Evolutionary conservation across 2,888 invertebrate genomes (phyloP).

Genomic region (Clunio marinus): DNA sequence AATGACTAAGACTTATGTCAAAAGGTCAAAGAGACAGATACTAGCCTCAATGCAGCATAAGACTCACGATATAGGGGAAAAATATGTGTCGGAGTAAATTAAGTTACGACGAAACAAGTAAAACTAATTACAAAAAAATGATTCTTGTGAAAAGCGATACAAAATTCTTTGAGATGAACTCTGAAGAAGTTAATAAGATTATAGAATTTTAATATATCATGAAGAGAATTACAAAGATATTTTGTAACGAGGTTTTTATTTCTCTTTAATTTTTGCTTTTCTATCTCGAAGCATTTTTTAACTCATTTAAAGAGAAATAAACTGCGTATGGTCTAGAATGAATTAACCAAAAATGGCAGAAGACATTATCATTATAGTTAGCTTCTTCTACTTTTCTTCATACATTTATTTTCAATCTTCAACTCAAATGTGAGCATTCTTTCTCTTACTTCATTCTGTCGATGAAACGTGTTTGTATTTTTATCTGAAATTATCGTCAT

Average conservation of each 20-base stretch:
- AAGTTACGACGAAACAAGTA: neutral
- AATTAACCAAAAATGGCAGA: constrained; percentile 21
- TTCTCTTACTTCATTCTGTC: too few species aligned
- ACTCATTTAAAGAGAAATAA: neutral
- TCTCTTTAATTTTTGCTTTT: too few species aligned
- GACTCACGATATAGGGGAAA: too few species aligned
- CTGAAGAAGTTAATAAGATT: too few species aligned
- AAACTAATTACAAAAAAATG: constrained; percentile 12
- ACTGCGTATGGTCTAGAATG: neutral
- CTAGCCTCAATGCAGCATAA: neutral
- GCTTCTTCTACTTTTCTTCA: neutral
- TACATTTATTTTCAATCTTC: neutral
- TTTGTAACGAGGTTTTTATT: too few species aligned
- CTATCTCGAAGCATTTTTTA: too few species aligned
- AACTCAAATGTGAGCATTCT: neutral
- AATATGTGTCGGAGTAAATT: constrained; percentile 1
- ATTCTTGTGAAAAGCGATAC: neutral
- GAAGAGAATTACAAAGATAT: too few species aligned
- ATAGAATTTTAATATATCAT: too few species aligned
- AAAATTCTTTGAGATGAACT: too few species aligned
- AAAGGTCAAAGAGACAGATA: constrained; percentile 24
- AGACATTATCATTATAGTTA: constrained; percentile 1
- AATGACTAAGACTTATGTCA: constrained; percentile 25
- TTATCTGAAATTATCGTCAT: constrained; percentile 27
- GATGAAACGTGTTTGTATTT: constrained; percentile 21